Conservation (phyloP, 2,113 vertebrate species). For the Zapornia atra region DNA sequence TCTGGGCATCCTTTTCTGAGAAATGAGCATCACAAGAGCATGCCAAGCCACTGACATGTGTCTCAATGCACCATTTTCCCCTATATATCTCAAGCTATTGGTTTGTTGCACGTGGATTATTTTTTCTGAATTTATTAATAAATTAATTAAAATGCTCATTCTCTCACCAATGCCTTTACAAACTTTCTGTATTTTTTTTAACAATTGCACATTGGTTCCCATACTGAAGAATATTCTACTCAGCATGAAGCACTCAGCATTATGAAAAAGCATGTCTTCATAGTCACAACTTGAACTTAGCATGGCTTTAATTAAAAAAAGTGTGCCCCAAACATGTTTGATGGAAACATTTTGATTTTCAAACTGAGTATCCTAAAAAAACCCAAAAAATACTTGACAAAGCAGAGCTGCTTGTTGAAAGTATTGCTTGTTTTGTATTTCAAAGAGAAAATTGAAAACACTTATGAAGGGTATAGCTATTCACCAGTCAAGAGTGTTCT, state of each 20-base stretch:
- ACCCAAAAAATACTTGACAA: not conserved
- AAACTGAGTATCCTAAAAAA: not conserved
- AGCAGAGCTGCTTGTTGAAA: not conserved
- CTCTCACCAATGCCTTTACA: not conserved
- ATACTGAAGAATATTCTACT: not conserved
- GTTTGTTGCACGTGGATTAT: not conserved
- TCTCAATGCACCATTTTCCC: not conserved
- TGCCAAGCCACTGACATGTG: too few relatives aligned
- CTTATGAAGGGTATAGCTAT: constrained; percentile 29
- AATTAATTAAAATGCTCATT: not conserved
- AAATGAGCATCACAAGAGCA: not conserved
- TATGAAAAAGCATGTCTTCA: not conserved
- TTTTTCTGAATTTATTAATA: not conserved
- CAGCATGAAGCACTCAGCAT: not conserved
- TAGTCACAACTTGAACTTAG: not conserved
- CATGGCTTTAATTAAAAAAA: not conserved
- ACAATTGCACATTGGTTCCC: not conserved
- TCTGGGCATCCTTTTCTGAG: not conserved
- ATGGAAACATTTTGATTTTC: not conserved
- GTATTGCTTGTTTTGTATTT: not conserved
- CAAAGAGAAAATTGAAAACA: constrained; percentile 63
- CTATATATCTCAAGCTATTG: fast-evolving
- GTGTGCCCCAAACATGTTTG: not conserved
- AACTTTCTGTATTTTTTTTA: not conserved
- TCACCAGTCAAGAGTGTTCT: constrained; percentile 27